These are phyloP conservation scores for Sylvilagus bachmani DNA, from an alignment of 2,113 vertebrate genomes.

Conservation along the genomic window DNA sequence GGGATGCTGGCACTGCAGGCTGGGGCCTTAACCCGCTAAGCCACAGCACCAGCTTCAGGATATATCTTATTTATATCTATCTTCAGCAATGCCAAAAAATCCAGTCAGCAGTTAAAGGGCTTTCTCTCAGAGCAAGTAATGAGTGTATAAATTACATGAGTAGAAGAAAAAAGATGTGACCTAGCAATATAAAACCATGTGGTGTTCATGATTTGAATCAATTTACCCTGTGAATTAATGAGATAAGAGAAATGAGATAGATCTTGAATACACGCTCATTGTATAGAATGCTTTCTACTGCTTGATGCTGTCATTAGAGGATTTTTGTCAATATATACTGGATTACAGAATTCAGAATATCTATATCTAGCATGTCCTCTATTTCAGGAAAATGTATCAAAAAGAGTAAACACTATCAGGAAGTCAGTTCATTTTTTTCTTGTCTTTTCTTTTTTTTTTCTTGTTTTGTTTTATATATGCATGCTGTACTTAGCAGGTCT, in stretches of 20 bases:
- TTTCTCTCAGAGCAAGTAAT: slow-evolving; percentile 41
- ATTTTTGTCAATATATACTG: neutral
- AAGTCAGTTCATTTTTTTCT: neutral
- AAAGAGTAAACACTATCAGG: neutral
- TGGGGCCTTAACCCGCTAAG: no score
- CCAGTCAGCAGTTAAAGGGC: slow-evolving; percentile 40
- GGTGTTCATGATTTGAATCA: slow-evolving; percentile 45
- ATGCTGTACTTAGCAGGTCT: neutral
- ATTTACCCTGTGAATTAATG: slow-evolving; percentile 56
- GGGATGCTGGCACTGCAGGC: no score
- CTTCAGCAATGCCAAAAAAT: slow-evolving; percentile 44
- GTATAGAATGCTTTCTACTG: neutral
- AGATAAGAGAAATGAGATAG: slow-evolving; percentile 27
- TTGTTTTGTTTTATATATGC: neutral
- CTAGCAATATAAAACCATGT: slow-evolving; percentile 49
- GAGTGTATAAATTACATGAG: slow-evolving; percentile 58
- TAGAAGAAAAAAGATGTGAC: slow-evolving; percentile 19
- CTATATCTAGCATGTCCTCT: neutral
- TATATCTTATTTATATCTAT: slow-evolving; percentile 52
- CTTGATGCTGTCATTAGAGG: neutral
- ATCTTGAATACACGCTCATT: slow-evolving; percentile 27
- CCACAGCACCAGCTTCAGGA: no score
- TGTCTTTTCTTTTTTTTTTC: neutral
- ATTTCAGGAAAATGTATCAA: slow-evolving; percentile 21
- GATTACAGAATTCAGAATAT: slow-evolving; percentile 9